Evolutionary conservation across 1,140 invertebrate genomes (phyloP), one percentile per base, ranked within the genome.

Genomic region (Bombus consobrinus): DNA sequence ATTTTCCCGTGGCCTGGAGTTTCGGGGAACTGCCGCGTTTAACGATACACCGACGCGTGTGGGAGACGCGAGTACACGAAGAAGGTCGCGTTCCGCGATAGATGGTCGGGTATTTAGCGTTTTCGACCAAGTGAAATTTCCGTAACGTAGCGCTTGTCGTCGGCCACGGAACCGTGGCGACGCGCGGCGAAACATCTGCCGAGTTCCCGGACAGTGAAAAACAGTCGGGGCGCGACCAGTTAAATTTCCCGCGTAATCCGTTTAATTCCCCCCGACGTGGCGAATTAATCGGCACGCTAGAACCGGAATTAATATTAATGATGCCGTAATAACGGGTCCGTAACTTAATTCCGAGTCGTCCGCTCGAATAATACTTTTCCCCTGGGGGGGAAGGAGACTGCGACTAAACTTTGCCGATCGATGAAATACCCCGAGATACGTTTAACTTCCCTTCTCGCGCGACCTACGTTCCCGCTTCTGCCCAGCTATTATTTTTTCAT

Each of bases 261-360:
- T 81, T 72, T 59, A 81, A 81, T 72, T 81, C 37, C n/a, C 47
- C 28, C 25, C 79, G 79, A 81, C 47, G 12, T 34, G 77, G 77
- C 64, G 64, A 80, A 80, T 80, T 80, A 80, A 80, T 69, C 77
- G 77, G 64, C 77, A 22, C 64, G 41, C n/a, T 13, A 39, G 68
- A 41, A 32, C 13, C 34, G 34, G 53, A 81, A 81, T 81, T 81
- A 81, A 81, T 81, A 81, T 81, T 72, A 81, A 81, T 59, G 64
- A 25, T 34, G 28, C 25, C 32, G 68, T 57, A n/a, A 80, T 80
- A 80, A 80, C 47, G 66, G 66, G 28, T 32, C 66, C n/a, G 78
- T 71, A 81, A 81, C 66, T 81, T 71, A 39, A 71, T 57, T 71
- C 77, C 64, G 64, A 68, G 32, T 25, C 66, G 66, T 57, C 9